A percentile compares a stretch with the other conserved stretches of the same genome.
phyloP scores from a whole-genome alignment of 2,113 vertebrate species.

The Puffinus mauretanicus region DNA sequence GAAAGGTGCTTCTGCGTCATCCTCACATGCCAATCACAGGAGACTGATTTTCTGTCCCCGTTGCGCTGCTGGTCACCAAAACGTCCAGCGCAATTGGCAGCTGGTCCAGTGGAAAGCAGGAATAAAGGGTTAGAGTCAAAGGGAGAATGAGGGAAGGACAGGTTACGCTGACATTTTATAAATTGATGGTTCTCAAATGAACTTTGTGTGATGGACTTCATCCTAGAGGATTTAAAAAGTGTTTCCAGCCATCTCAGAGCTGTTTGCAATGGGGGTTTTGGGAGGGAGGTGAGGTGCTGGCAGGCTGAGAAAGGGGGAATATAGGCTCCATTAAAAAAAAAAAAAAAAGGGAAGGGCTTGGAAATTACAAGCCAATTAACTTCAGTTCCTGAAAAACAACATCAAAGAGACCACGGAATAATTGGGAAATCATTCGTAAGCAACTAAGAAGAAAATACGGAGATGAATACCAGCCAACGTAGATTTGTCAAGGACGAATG shows the following conservation, averaged over 20 bases:
- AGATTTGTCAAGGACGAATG: neutral
- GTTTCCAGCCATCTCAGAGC: neutral
- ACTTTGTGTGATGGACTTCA: neutral
- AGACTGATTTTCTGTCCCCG: neutral
- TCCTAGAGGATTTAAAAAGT: neutral
- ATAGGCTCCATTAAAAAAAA: neutral
- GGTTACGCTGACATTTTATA: neutral
- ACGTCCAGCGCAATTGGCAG: accelerated
- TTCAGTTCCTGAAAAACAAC: neutral
- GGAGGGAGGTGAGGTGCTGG: neutral
- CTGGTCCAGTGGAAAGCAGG: neutral
- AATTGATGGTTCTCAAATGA: neutral
- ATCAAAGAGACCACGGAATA: neutral
- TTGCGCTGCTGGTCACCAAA: neutral
- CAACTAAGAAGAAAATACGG: neutral
- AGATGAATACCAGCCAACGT: neutral
- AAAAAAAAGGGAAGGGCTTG: neutral
- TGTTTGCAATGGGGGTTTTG: neutral
- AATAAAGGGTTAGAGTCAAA: neutral
- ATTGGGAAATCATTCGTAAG: neutral
- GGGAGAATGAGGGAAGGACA: neutral
- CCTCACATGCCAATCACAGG: accelerated
- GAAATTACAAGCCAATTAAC: neutral
- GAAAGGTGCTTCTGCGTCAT: neutral
- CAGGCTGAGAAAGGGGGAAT: neutral